A percentile compares a stretch with the other conserved stretches of the same genome.
phyloP scores from a whole-genome alignment of 1,140 invertebrate species.

The Battus philenor region DNA sequence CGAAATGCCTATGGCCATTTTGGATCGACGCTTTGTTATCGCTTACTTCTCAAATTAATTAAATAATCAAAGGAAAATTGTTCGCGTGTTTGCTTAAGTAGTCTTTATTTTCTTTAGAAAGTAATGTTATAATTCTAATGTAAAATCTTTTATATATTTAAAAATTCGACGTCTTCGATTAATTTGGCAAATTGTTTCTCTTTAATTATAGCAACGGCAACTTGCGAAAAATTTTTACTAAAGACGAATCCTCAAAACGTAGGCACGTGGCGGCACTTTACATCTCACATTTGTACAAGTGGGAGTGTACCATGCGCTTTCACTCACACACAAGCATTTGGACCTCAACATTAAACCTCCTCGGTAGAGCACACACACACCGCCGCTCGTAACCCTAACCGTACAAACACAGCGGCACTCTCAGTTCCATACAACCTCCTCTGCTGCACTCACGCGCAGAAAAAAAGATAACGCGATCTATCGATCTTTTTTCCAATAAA shows the following conservation, averaged over 20 bases:
- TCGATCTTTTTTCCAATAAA: slow-evolving; percentile 69
- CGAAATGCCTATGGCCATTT: too few species aligned
- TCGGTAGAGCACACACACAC: slow-evolving; percentile 52
- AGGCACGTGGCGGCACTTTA: slow-evolving; percentile 36
- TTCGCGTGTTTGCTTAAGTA: too few species aligned
- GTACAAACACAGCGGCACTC: slow-evolving; percentile 67
- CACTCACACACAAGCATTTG: slow-evolving; percentile 51
- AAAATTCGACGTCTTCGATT: too few species aligned
- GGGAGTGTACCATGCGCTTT: slow-evolving; percentile 60
- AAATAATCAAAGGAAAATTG: too few species aligned
- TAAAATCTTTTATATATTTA: too few species aligned
- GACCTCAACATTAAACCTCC: slow-evolving; percentile 49
- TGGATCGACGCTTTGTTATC: too few species aligned
- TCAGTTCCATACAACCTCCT: slow-evolving; percentile 72
- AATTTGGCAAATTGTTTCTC: too few species aligned
- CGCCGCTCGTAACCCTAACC: slow-evolving; percentile 32
- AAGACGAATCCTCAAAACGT: slow-evolving; percentile 20
- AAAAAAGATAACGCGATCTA: slow-evolving; percentile 73
- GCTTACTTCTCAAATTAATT: too few species aligned
- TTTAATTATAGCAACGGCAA: too few species aligned
- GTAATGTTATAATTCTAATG: too few species aligned
- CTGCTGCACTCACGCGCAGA: slow-evolving; percentile 73
- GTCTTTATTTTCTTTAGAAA: too few species aligned
- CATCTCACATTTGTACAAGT: slow-evolving; percentile 49
- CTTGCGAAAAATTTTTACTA: too few species aligned